Evolutionary conservation across 92 coral and sea anemone genomes (phyloP), one percentile per base, ranked within the genome.

Genomic region (Paramuricea clavata): DNA sequence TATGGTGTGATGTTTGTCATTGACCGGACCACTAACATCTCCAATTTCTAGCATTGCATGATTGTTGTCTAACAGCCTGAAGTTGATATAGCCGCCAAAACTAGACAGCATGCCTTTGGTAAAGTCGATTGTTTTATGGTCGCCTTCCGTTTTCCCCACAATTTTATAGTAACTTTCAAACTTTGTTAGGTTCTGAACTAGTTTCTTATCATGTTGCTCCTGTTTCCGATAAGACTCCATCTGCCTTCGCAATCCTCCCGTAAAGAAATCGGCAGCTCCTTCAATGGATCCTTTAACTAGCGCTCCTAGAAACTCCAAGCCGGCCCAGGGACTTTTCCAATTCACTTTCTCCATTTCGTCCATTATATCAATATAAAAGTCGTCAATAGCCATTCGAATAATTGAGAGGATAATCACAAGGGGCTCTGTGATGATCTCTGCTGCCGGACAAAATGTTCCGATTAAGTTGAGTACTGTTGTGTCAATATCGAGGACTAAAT

Each of bases 291-390:
- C 92, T 65, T 85, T 89, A 5, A 80, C 75, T 4, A 89, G 52
- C 0, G 92, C 92, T 67, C 77, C 89, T 28, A 85, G 33, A 41
- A 89, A 89, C 36, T 89, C 74, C 16, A 89, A 69, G 59, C 87
- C 87, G 34, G 90, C 90, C 93, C 90, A 90, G 7, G 93, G 93
- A 60, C 90, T 90, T 11, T 90, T 90, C 93, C 90, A 90, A 27
- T 90, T 90, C 2, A 90, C 87, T 49, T 90, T 90, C 21, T 90
- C 84, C 78, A 90, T 85, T 72, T 88, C 88, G 19, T 21, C 79
- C 92, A 88, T 88, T 28, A 88, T 88, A 25, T 88, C 92, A 9
- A 88, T 54, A 78, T 88, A 88, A 36, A 83, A 88, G 39, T 88
- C 92, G 19, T 83, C 92, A 49, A 83, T 89, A 39, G 89, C 92